Evolutionary conservation across 1,140 invertebrate genomes (phyloP), one percentile per base, ranked within the genome.

Genomic region (Latrodectus geometricus): DNA sequence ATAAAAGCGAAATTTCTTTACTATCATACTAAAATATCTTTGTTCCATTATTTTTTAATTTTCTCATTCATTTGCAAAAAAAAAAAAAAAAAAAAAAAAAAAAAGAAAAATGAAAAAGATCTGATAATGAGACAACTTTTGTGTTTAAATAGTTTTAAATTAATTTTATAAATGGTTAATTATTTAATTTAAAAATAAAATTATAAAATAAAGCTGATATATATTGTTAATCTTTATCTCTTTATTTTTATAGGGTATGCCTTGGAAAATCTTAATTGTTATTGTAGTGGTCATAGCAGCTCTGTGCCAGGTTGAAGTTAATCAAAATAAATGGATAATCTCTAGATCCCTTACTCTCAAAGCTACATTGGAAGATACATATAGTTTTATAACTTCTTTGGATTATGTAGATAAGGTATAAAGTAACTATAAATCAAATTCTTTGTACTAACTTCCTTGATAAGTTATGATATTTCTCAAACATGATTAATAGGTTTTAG

Each of bases 391-490:
- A 23, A 88, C 88, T 21, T 70, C 83, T 54, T 65, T 86, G 52
- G 88, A 88, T 79, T 88, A 88, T 83, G 80, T 88, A 12, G 83
- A 81, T 66, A 88, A 88, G 82, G 88, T 86, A 83, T 48, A 5
- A 72, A 65, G 20, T 75, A 50, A 35, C 0, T 35, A 5, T 35
- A 35, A 35, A n/a, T n/a, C n/a, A n/a, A n/a, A n/a, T n/a, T n/a
- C n/a, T n/a, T n/a, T n/a, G n/a, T n/a, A n/a, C n/a, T n/a, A n/a
- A n/a, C n/a, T n/a, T n/a, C n/a, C n/a, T n/a, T n/a, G n/a, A n/a
- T n/a, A n/a, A n/a, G n/a, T n/a, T n/a, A n/a, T n/a, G n/a, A n/a
- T n/a, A n/a, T n/a, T n/a, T n/a, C n/a, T n/a, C n/a, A n/a, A n/a
- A n/a, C n/a, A n/a, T n/a, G n/a, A n/a, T n/a, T n/a, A n/a, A n/a